A percentile compares a stretch with the other conserved stretches of the same genome.
Evolutionary conservation across 2,113 vertebrate species (phyloP).

Genomic region (Leptocoma aspasia): DNA sequence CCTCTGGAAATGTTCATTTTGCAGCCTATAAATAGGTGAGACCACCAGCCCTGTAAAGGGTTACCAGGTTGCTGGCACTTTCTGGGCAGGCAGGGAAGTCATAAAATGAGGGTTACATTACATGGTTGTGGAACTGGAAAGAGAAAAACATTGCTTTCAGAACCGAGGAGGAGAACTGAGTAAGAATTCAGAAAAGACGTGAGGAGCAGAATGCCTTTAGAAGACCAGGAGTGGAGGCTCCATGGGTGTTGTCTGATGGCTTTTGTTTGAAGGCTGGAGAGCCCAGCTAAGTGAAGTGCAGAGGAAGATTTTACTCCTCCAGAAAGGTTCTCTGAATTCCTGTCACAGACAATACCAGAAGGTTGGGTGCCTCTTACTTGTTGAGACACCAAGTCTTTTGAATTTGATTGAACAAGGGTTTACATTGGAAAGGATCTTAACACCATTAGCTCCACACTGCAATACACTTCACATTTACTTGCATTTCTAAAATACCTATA

Average conservation of each 20-base stretch:
- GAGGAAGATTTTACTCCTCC: background rate
- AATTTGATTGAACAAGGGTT: background rate
- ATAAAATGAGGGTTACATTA: background rate
- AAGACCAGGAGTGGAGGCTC: background rate
- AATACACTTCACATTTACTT: background rate
- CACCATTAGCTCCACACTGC: background rate
- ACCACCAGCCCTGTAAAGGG: background rate
- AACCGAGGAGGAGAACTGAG: background rate
- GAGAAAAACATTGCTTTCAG: background rate
- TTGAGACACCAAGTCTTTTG: background rate
- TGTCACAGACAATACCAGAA: background rate
- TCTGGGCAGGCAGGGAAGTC: background rate
- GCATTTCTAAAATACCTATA: background rate
- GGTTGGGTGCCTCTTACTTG: background rate
- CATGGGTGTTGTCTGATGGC: fast-evolving
- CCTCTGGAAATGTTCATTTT: slow-evolving; percentile 24
- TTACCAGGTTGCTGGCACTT: background rate
- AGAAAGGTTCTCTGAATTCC: background rate
- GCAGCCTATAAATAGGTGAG: slow-evolving; percentile 32
- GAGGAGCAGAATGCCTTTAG: background rate
- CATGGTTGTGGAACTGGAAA: background rate
- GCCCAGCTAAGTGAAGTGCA: fast-evolving
- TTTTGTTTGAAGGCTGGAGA: background rate
- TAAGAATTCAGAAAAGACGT: background rate
- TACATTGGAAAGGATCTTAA: background rate